These are phyloP conservation scores for Drosophila sucinea DNA, from an alignment of 1,140 invertebrate species.

Conservation along the genomic window DNA sequence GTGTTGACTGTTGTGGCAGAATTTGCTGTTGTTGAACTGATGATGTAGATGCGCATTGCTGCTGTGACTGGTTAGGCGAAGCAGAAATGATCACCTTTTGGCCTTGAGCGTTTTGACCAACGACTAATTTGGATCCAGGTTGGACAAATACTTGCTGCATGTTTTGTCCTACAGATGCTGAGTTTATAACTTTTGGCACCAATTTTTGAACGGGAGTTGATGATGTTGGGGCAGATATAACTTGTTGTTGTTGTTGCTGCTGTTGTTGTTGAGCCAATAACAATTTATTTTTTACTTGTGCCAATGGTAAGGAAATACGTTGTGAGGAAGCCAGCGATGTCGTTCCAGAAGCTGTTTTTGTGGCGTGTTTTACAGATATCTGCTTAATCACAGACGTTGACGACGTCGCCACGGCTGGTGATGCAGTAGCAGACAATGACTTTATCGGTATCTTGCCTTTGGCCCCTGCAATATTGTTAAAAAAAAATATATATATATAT, in stretches of 20 bases:
- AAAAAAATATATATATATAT: background rate
- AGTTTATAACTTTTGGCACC: constrained; percentile 46
- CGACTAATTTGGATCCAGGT: constrained; percentile 70
- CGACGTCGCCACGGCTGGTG: constrained; percentile 26
- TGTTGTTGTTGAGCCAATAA: constrained; percentile 55
- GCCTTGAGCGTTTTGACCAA: constrained; percentile 76
- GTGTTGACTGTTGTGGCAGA: constrained; percentile 53
- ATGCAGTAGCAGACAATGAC: constrained; percentile 41
- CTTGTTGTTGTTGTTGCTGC: constrained; percentile 39
- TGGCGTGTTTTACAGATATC: constrained; percentile 70
- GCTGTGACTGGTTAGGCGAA: constrained; percentile 48
- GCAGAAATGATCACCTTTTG: constrained; percentile 78
- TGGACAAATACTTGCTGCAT: constrained; percentile 78
- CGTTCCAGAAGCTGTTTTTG: constrained; percentile 53
- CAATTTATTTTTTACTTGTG: constrained; percentile 68
- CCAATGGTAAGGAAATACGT: constrained; percentile 65
- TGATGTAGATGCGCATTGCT: constrained; percentile 30
- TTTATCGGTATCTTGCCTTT: constrained; percentile 70
- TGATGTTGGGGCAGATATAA: constrained; percentile 8
- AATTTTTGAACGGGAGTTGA: constrained; percentile 60
- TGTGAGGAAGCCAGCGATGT: constrained; percentile 52
- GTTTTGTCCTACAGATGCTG: constrained; percentile 41
- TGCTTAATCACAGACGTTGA: constrained; percentile 66
- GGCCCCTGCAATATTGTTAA: constrained; percentile 25
- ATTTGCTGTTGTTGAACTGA: constrained; percentile 64